Evolutionary conservation across 2,797 vertebrate genomes (phyloP), one percentile per base, ranked within the genome.

Genomic region (Sciurus carolinensis): DNA sequence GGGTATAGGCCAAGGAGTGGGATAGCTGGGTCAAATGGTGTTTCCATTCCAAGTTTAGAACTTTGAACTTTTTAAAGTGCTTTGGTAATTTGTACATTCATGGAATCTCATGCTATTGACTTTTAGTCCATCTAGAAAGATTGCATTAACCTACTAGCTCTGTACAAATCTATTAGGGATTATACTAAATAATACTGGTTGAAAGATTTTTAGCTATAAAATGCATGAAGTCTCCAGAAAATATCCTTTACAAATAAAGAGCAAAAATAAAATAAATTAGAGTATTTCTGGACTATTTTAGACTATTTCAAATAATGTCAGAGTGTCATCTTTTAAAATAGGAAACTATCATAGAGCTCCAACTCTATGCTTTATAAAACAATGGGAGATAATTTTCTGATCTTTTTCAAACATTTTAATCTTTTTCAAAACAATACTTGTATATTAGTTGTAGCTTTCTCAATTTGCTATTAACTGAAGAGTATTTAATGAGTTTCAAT

Each of bases 401-500:
- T 59, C 59, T 67, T 80, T 90, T 11, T 77, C n/a, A 71, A 82
- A 7, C 33, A 89, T 26, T 54, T 95, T 26, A 47, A 44, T 67
- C 11, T 81, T 86, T 94, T 44, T 67, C 7, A 54, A 75, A 67
- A 66, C 66, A 13, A 9, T 22, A 62, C 15, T 87, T 66, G 2
- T 67, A 39, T 57, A 69, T 4, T 66, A 44, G n/a, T 66, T 36
- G n/a, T 36, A 92, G 62, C 69, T 89, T 96, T 52, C 24, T 44
- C 33, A 96, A 69, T 54, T 52, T 90, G 7, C 17, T 84, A 24
- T 47, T 69, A 92, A 22, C 42, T 91, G 50, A 91, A 85, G 54
- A 71, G 59, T 86, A 39, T 72, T 69, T 26, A 64, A 11, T 72
- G 64, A 73, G 36, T 87, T 93, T 87, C 10, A 83, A 59, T n/a